Conservation (phyloP, 92 coral and sea anemone genomes). For the Zoanthus sociatus region DNA sequence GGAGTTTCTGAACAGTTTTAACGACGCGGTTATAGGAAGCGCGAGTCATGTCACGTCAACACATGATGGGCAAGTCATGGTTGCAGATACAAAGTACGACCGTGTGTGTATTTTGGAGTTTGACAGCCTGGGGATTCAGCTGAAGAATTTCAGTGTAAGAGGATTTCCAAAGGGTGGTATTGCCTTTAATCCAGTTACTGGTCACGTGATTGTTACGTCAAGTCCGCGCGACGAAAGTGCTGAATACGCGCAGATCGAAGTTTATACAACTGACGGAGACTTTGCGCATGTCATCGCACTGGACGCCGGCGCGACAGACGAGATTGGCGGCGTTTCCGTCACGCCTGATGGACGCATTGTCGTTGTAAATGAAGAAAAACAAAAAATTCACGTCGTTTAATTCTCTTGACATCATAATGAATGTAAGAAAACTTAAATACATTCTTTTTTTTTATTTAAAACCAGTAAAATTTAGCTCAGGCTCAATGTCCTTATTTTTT, state of each 20-base stretch:
- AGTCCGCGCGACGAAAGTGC: neutral
- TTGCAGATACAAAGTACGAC: conserved; percentile 16
- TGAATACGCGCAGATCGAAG: conserved; percentile 9
- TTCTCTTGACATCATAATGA: neutral
- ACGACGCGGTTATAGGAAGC: conserved; percentile 18
- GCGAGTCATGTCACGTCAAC: conserved; percentile 47
- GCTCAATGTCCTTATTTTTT: too few species aligned
- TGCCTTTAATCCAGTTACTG: conserved; percentile 41
- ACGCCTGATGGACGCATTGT: conserved; percentile 34
- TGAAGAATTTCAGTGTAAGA: conserved; percentile 24
- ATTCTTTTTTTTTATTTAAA: too few species aligned
- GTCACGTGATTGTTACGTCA: conserved; percentile 25
- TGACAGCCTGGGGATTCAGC: conserved; percentile 27
- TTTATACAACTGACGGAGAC: conserved; percentile 22
- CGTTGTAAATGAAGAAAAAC: conserved; percentile 32
- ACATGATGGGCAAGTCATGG: conserved; percentile 49
- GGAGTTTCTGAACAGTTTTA: conserved; percentile 35
- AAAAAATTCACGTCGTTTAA: conserved; percentile 32
- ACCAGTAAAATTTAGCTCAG: too few species aligned
- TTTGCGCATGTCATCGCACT: conserved; percentile 28
- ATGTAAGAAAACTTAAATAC: too few species aligned
- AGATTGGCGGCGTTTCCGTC: conserved; percentile 29
- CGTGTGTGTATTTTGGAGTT: conserved; percentile 48
- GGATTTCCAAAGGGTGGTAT: conserved; percentile 50
- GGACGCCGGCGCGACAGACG: conserved; percentile 29